phyloP scores from a whole-genome alignment of 92 coral and sea anemone species.

The Paramuricea clavata region DNA sequence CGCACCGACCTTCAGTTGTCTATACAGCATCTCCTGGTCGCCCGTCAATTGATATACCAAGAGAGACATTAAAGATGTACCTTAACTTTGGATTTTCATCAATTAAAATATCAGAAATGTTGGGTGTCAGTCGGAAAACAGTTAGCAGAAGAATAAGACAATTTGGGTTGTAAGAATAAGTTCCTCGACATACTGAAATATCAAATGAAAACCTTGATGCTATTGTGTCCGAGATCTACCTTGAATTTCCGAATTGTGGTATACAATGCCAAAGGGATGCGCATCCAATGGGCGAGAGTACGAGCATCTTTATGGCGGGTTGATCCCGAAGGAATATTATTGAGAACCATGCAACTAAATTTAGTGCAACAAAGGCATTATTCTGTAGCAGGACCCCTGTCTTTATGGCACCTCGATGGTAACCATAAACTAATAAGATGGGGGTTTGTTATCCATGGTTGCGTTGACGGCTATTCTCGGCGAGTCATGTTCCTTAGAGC shows the following conservation, averaged over 20 bases:
- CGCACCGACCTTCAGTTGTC: slow-evolving; percentile 24
- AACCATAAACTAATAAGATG: slow-evolving; percentile 51
- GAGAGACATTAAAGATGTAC: slow-evolving; percentile 32
- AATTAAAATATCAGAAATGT: slow-evolving; percentile 32
- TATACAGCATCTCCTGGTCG: slow-evolving; percentile 45
- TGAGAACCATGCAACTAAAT: slow-evolving; percentile 58
- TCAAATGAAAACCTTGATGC: slow-evolving; percentile 14
- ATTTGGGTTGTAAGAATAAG: slow-evolving; percentile 16
- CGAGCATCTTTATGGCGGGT: slow-evolving; percentile 50
- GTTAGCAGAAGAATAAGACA: slow-evolving; percentile 27
- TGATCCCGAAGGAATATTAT: slow-evolving; percentile 30
- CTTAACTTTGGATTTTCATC: slow-evolving; percentile 33
- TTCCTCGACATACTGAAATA: slow-evolving; percentile 33
- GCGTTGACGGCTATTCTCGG: slow-evolving; percentile 62
- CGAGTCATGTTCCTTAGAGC: slow-evolving; percentile 62
- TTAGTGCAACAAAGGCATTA: slow-evolving; percentile 48
- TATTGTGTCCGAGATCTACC: too few species aligned
- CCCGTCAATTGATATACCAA: slow-evolving; percentile 40
- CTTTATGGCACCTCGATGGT: slow-evolving; percentile 52
- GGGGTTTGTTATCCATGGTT: slow-evolving; percentile 65
- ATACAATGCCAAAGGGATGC: not conserved
- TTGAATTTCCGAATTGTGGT: slow-evolving; percentile 3
- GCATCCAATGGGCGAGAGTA: not conserved
- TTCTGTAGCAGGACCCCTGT: slow-evolving; percentile 40
- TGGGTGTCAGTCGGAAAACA: slow-evolving; percentile 12